These are phyloP conservation scores for Dinomys branickii DNA, from an alignment of 2,113 vertebrate genomes.

Conservation along the genomic window DNA sequence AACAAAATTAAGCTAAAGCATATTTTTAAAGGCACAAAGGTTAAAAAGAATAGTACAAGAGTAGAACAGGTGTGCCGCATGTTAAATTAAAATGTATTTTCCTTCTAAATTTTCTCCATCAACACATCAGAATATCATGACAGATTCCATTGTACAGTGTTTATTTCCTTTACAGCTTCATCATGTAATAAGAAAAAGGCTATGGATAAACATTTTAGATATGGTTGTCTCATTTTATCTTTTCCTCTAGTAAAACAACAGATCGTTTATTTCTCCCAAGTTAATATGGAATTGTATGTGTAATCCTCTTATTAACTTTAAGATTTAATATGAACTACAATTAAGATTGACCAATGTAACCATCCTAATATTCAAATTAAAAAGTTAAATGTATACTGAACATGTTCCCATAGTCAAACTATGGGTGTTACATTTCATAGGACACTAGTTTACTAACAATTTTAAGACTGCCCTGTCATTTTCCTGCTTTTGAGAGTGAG, in stretches of 20 bases:
- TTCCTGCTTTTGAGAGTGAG: slow-evolving; percentile 45
- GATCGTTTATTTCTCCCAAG: slow-evolving; percentile 11
- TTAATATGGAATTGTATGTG: background rate
- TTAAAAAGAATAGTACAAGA: background rate
- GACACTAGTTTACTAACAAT: background rate
- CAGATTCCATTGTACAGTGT: background rate
- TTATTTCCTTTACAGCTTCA: slow-evolving; percentile 14
- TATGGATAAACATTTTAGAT: background rate
- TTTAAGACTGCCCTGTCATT: background rate
- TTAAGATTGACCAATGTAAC: background rate
- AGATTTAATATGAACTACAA: background rate
- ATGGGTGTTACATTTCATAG: background rate
- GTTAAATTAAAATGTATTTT: slow-evolving; percentile 33
- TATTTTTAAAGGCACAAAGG: background rate
- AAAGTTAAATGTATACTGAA: background rate
- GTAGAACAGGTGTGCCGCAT: background rate
- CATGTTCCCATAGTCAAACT: background rate
- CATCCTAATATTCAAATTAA: slow-evolving; percentile 31
- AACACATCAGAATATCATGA: background rate
- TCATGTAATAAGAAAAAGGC: background rate
- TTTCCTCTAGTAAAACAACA: background rate
- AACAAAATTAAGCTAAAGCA: background rate
- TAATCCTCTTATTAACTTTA: background rate
- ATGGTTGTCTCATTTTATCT: background rate
- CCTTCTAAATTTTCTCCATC: background rate